Percentiles rank a stretch among this genome's conserved stretches.
phyloP scores from a whole-genome alignment of 1,140 invertebrate genomes.

The Himalopsyche phryganea region DNA sequence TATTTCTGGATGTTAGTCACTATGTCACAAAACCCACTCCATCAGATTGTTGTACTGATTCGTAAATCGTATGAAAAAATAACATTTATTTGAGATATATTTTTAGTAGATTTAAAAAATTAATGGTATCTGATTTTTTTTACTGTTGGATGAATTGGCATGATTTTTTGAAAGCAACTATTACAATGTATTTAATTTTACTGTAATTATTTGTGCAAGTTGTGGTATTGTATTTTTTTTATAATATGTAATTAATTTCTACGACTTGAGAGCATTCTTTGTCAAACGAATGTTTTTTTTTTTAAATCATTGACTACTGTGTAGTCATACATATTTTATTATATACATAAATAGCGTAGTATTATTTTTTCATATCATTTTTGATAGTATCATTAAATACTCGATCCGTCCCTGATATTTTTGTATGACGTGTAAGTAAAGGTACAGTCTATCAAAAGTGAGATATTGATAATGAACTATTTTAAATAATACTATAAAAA shows the following conservation, averaged over 20 bases:
- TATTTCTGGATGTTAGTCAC: too few species aligned
- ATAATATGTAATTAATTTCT: conserved; percentile 10
- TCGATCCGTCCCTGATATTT: neutral
- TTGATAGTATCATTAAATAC: neutral
- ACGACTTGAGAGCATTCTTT: conserved; percentile 3
- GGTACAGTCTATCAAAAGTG: conserved; percentile 3
- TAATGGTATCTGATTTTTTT: too few species aligned
- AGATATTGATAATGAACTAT: too few species aligned
- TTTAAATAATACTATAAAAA: too few species aligned
- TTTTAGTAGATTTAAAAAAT: too few species aligned
- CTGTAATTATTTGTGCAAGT: conserved; percentile 6
- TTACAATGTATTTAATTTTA: neutral
- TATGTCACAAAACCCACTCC: too few species aligned
- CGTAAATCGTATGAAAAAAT: too few species aligned
- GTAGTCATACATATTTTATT: conserved; percentile 16
- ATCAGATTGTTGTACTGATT: too few species aligned
- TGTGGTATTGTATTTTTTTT: conserved; percentile 12
- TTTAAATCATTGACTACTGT: conserved; percentile 22
- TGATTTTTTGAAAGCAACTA: too few species aligned
- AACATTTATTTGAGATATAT: too few species aligned
- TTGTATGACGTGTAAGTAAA: neutral
- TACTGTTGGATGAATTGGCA: too few species aligned
- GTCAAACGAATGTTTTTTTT: conserved; percentile 8
- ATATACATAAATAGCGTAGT: conserved; percentile 1
- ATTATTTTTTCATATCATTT: neutral